A percentile compares a stretch with the other conserved stretches of the same genome.
Evolutionary conservation across 2,113 vertebrate genomes (phyloP).

Genomic region (Siniperca knerii): DNA sequence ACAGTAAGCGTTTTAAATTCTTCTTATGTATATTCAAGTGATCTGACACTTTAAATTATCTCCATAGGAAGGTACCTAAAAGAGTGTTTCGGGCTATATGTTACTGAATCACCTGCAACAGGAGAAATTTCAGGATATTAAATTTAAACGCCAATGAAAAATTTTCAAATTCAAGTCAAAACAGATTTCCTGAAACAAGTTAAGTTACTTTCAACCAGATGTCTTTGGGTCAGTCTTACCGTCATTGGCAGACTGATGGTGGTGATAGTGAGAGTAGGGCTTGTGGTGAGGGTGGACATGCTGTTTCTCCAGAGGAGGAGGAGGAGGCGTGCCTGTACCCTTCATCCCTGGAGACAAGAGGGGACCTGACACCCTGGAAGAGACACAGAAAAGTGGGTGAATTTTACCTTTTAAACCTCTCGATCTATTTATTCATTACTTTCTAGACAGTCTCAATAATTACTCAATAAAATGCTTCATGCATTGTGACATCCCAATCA

Average conservation of each 20-base stretch:
- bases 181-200: conserved; percentile 43
- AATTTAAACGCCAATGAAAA: conserved; percentile 32
- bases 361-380: conserved; percentile 86
- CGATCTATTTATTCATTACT: neutral
- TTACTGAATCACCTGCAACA: conserved; percentile 38
- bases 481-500: conserved; percentile 52
- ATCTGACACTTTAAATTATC: neutral
- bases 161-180: conserved; percentile 28
- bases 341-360: conserved; percentile 91
- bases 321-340: conserved; percentile 86
- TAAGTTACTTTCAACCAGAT: neutral
- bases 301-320: conserved; percentile 89
- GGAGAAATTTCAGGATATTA: conserved; percentile 40
- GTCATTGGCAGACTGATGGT: conserved; percentile 85
- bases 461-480: conserved; percentile 50
- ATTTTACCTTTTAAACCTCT: conserved; percentile 4
- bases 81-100: neutral
- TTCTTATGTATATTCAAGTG: conserved; percentile 17
- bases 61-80: conserved; percentile 8
- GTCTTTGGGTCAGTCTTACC: conserved; percentile 71
- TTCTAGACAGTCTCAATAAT: conserved; percentile 23
- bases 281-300: conserved; percentile 86
- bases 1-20: neutral
- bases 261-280: conserved; percentile 85
- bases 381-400: conserved; percentile 55